Evolutionary conservation across 1,140 invertebrate species (phyloP).

Genomic region (Pectinophora gossypiella): DNA sequence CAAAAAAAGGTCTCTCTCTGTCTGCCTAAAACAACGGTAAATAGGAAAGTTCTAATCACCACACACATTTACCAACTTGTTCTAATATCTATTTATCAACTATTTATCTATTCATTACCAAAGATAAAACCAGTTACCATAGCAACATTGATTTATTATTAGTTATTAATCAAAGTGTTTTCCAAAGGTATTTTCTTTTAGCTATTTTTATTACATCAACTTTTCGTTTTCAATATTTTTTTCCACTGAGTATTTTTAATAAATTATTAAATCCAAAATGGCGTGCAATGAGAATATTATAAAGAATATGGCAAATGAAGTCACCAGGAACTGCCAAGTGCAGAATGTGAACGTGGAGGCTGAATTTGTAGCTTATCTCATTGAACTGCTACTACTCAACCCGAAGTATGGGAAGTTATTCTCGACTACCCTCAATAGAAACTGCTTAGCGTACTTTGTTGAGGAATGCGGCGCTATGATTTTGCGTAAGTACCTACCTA

Average conservation of each 20-base stretch:
- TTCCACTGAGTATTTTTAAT: slow-evolving; percentile 15
- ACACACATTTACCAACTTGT: no score
- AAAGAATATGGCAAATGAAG: slow-evolving; percentile 74
- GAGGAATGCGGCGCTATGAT: slow-evolving; percentile 63
- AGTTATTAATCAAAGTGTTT: no score
- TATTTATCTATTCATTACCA: no score
- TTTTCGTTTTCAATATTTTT: slow-evolving; percentile 18
- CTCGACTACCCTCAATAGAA: slow-evolving; percentile 53
- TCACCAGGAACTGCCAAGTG: slow-evolving; percentile 52
- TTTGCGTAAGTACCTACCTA: slow-evolving; percentile 51
- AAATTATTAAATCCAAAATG: slow-evolving; percentile 35
- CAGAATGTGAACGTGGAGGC: slow-evolving; percentile 38
- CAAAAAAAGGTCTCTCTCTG: no score
- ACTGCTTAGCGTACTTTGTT: slow-evolving; percentile 69
- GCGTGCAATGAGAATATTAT: slow-evolving; percentile 63
- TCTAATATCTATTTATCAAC: no score
- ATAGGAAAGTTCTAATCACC: no score
- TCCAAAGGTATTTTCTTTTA: no score
- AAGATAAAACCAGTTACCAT: no score
- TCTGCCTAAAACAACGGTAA: no score
- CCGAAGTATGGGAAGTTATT: slow-evolving; percentile 73
- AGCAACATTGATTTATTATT: no score
- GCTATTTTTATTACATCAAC: no score
- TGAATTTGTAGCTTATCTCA: slow-evolving; percentile 55
- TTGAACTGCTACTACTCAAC: slow-evolving; percentile 70